These are phyloP conservation scores for Carassius carassius DNA, from an alignment of 2,113 vertebrate genomes.

Conservation along the genomic window DNA sequence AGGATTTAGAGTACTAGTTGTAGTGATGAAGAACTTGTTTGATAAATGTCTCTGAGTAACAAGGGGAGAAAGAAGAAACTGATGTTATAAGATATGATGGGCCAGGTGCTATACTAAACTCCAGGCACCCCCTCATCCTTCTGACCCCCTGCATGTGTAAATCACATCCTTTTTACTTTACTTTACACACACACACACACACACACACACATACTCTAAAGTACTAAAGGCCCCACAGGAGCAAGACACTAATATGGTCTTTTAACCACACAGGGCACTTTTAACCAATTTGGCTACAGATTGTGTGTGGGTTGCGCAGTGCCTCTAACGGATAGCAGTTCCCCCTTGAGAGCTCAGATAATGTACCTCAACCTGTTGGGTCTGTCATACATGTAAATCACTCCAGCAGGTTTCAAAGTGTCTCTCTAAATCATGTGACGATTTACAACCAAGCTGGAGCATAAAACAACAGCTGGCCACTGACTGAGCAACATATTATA, in stretches of 20 bases:
- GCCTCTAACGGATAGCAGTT: conserved; percentile 40
- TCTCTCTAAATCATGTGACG: conserved; percentile 38
- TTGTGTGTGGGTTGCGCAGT: conserved; percentile 8
- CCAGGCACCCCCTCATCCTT: background rate
- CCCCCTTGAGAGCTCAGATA: conserved; percentile 21
- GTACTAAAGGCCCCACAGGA: conserved; percentile 15
- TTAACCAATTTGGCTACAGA: background rate
- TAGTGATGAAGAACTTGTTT: conserved; percentile 21
- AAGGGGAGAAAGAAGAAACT: conserved; percentile 35
- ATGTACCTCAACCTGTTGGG: conserved; percentile 48
- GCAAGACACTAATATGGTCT: conserved; percentile 24
- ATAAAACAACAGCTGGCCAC: conserved; percentile 58
- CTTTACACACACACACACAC: background rate
- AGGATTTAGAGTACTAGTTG: conserved; percentile 13
- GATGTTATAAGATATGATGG: conserved; percentile 36
- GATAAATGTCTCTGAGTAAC: conserved; percentile 31
- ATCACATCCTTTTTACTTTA: conserved; percentile 29
- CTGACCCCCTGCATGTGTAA: conserved; percentile 35
- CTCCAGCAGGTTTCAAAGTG: conserved; percentile 49
- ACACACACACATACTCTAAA: conserved; percentile 15
- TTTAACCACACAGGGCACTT: background rate
- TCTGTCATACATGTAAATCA: conserved; percentile 52
- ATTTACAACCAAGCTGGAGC: conserved; percentile 41
- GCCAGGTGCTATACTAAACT: conserved; percentile 32
- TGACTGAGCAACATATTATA: conserved; percentile 32